Percentiles rank a stretch among this genome's conserved stretches.
These are phyloP conservation scores for Osmerus eperlanus DNA, from an alignment of 2,113 vertebrate genomes.

Conservation along the genomic window DNA sequence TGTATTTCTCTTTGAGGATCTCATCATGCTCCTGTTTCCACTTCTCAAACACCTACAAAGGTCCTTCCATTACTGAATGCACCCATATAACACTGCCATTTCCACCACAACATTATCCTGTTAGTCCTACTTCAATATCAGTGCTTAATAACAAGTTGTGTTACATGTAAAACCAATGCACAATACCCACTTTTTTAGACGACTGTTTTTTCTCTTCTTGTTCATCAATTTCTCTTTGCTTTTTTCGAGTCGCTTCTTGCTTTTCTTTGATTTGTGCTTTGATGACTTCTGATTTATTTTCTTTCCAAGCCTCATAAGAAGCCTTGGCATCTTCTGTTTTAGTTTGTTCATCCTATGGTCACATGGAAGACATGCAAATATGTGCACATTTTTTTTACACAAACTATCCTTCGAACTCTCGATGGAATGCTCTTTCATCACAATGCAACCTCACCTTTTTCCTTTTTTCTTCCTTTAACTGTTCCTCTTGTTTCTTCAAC, in stretches of 20 bases:
- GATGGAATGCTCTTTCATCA: background rate
- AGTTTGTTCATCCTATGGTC: constrained; percentile 54
- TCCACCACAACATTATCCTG: background rate
- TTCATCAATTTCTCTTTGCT: constrained; percentile 70
- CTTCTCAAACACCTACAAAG: constrained; percentile 83
- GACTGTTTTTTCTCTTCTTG: constrained; percentile 72
- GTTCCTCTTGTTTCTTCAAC: constrained; percentile 78
- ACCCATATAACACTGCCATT: background rate
- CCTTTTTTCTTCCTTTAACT: constrained; percentile 71
- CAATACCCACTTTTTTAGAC: constrained; percentile 71
- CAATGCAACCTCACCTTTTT: constrained; percentile 69
- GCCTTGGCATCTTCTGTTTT: constrained; percentile 81
- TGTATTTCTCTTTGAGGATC: constrained; percentile 73
- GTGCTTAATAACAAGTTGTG: no score
- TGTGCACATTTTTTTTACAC: background rate
- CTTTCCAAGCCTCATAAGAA: constrained; percentile 89
- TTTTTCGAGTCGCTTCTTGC: constrained; percentile 65
- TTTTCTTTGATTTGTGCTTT: constrained; percentile 73
- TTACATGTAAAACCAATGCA: background rate
- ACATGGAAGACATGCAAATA: background rate
- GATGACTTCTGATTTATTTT: constrained; percentile 78
- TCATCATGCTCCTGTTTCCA: constrained; percentile 83
- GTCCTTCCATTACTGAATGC: background rate
- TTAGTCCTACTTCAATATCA: background rate
- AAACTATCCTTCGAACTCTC: background rate